A percentile compares a stretch with the other conserved stretches of the same genome.
Conservation (phyloP, 92 coral and sea anemone species). For the Galaxea fascicularis region DNA sequence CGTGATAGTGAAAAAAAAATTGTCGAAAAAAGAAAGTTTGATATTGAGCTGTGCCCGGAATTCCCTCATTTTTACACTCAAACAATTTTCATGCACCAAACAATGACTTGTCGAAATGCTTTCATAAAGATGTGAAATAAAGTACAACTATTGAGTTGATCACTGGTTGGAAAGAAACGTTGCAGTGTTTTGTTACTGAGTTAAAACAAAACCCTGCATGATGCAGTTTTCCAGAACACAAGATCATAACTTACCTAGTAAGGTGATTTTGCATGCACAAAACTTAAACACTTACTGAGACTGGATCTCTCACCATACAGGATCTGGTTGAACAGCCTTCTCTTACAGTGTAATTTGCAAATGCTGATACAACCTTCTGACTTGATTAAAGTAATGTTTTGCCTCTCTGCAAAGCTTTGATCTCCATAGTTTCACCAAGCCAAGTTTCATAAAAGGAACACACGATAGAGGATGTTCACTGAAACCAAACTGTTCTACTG, state of each 20-base stretch:
- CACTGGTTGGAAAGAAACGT: background rate
- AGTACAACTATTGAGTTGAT: no score
- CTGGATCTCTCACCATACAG: no score
- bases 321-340: background rate
- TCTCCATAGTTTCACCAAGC: background rate
- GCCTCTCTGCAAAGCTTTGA: background rate
- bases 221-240: background rate
- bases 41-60: no score
- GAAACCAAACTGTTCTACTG: background rate
- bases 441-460: background rate
- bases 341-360: background rate
- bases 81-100: no score
- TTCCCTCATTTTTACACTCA: no score
- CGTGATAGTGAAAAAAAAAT: no score
- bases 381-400: background rate
- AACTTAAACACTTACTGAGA: no score
- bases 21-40: no score
- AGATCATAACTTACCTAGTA: background rate
- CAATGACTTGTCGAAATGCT: no score
- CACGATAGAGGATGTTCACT: background rate
- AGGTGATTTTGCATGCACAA: no score
- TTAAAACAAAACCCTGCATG: background rate
- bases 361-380: background rate
- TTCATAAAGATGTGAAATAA: no score
- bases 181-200: background rate